Base-by-base conservation (phyloP, 2,888 invertebrate genomes). In the Ectobius pallidus region DNA sequence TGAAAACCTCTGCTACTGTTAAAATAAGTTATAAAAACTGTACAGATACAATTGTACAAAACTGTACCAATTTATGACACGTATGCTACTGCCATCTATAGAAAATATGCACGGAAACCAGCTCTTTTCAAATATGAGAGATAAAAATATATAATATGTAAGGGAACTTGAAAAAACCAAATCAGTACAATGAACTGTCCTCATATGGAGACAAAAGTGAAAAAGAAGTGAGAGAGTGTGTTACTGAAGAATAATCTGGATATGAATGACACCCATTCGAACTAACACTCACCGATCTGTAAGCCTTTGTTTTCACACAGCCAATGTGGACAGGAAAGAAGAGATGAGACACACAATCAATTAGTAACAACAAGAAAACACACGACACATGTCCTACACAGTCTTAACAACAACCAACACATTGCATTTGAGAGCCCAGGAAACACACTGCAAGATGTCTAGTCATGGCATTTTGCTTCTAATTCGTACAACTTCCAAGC, bases 251-350 rank as follows among this genome's bases (percentile, higher is more conserved):
- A 68, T 4, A 6, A 67, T 25, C 7, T 32, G n/a, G 14, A 32
- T 30, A 63, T 34, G 7, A 22, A 34, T 55, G 63, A 34, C 22
- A 49, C 49, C 65, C 71, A 68, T 71, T 71, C 73, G 71, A 69
- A 65, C 69, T 69, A 78, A 77, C 78, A 82, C 81, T 82, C 82
- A 82, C 82, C 82, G 80, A 81, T 81, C 81, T 80, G 80, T 81
- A 82, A 79, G 81, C 80, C 82, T 82, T 76, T 71, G n/a, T 68
- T 78, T 76, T 77, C 77, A 78, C 73, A 78, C 78, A 79, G 79
- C 78, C 78, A 78, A 78, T 74, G 78, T 77, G 74, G 77, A 78
- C 75, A 77, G 77, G 76, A 77, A 75, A 78, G 78, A 77, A 78
- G 78, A 78, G 77, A 78, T 74, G 77, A 77, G 75, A 77, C 74